These are phyloP conservation scores for Ophonus ardosiacus DNA, from an alignment of 2,888 invertebrate species.

Conservation along the genomic window DNA sequence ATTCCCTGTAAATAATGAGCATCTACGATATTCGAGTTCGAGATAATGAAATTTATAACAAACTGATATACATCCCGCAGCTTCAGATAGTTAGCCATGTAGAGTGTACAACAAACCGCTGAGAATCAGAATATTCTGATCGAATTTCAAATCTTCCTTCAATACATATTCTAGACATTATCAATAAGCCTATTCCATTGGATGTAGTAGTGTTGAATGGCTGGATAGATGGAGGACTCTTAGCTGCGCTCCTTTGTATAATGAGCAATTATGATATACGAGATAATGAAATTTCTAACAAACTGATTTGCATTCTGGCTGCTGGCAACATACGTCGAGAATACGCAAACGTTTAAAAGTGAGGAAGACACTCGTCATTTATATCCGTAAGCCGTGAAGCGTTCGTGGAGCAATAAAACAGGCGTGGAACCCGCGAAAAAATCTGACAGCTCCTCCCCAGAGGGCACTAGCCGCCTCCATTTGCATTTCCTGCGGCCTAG, in stretches of 20 bases:
- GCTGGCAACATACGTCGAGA: conserved; percentile 15
- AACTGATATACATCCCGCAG: neutral
- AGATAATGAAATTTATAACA: neutral
- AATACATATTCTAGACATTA: too few species aligned
- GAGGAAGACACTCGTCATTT: conserved; percentile 47
- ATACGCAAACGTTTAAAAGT: conserved; percentile 49
- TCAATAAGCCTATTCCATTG: too few species aligned
- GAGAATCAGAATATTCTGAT: too few species aligned
- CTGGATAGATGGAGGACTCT: too few species aligned
- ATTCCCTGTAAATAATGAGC: neutral
- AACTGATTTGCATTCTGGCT: neutral
- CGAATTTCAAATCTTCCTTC: too few species aligned
- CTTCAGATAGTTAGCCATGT: too few species aligned
- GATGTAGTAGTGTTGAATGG: too few species aligned
- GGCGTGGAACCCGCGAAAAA: conserved; percentile 22
- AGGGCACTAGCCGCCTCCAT: conserved; percentile 40
- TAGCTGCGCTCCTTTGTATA: neutral
- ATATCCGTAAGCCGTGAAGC: conserved; percentile 32
- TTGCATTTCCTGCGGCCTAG: conserved; percentile 13
- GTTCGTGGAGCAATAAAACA: conserved; percentile 49
- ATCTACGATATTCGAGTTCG: neutral
- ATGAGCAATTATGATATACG: neutral
- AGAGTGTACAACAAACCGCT: too few species aligned
- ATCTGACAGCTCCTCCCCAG: conserved; percentile 50
- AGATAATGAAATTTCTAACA: neutral